Evolutionary conservation across 2,888 invertebrate genomes (phyloP).

Genomic region (Pelosia muscerda): DNA sequence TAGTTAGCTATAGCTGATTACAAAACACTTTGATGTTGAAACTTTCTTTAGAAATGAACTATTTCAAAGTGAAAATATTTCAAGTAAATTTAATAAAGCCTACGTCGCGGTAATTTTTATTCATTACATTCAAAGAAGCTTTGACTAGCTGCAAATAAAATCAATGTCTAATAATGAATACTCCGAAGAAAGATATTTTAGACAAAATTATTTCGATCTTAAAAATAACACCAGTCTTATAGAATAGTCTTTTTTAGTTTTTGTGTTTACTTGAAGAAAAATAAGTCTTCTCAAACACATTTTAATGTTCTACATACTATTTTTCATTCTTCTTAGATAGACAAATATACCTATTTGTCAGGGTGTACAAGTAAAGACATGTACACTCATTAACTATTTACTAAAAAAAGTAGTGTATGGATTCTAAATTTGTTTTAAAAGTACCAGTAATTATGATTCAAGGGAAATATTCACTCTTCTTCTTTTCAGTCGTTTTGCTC

Average conservation of each 20-base stretch:
- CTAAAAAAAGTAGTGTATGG: background rate
- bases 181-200: background rate
- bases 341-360: no score
- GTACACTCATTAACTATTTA: background rate
- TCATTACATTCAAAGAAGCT: background rate
- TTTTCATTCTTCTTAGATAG: no score
- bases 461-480: no score
- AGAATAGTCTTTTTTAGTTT: no score
- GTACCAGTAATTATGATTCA: background rate
- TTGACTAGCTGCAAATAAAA: background rate
- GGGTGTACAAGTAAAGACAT: no score
- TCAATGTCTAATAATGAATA: background rate
- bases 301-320: no score
- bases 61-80: background rate
- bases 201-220: background rate
- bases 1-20: background rate
- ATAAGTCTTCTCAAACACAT: no score
- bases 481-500: no score
- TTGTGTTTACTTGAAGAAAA: no score
- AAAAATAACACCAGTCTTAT: background rate
- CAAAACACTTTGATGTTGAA: slow-evolving; percentile 1
- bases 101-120: background rate
- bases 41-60: background rate
- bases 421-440: background rate
- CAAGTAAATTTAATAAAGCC: background rate